Evolutionary conservation across 2,888 invertebrate species (phyloP), one percentile per base, ranked within the genome.

Genomic region (Proisotoma minuta): DNA sequence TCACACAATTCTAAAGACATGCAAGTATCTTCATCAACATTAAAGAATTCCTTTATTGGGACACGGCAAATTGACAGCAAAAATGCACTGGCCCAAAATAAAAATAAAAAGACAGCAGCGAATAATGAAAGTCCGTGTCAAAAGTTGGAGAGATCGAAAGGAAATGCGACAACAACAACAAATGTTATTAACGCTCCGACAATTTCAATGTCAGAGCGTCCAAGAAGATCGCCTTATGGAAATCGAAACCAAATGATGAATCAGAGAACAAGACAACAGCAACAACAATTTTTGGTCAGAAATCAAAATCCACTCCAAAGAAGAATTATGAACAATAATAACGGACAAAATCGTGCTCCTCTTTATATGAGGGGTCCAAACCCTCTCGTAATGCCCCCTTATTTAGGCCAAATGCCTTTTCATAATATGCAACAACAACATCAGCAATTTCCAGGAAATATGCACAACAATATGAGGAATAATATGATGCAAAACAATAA

Each of bases 161-260:
- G 47, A 65, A 60, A 23, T 27, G 24, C 1, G 29, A 50, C 22
- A 29, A 61, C n/a, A 4, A 48, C 23, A 39, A 20, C 48, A 1
- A 28, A 26, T 26, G 50, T 18, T 28, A 39, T 22, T 22, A 23
- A 49, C 51, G 58, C 20, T 51, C 50, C 51, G 60, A 60, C 10
- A 62, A 60, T 58, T 60, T 65, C 52, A 48, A 50, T 51, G 62
- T 67, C 67, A 5, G 67, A 67, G 49, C 53, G 67, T 29, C 58
- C 64, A 1, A 34, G 67, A 57, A 54, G 67, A 18, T 67, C 67
- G 23, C 64, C 67, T 3, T 63, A 56, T 57, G 43, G 34, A 8
- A 34, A 34, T 34, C 8, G 34, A 15, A 34, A 10, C 34, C 8
- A 10, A 15, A 8, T 34, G 34, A 34, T 34, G 34, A n/a, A n/a